Evolutionary conservation across 2,113 vertebrate genomes (phyloP), one percentile per base, ranked within the genome.

Genomic region (Hippocampus barbouri): DNA sequence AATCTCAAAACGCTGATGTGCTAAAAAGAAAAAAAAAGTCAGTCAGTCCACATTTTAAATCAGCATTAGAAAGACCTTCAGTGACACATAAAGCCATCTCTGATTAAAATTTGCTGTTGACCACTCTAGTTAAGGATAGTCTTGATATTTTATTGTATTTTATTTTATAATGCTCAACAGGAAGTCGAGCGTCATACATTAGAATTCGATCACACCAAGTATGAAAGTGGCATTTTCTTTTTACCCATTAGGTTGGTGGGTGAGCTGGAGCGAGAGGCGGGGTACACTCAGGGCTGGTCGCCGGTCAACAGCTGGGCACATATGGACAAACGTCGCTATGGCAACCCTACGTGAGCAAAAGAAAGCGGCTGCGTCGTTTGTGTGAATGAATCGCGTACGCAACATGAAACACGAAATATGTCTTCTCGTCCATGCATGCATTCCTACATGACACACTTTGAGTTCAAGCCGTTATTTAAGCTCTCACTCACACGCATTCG

Each of bases 341-440:
- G 49, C 49, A 53, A 53, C 16, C 49, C 18, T 5, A 21, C 49
- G 7, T 53, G 18, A 53, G 18, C 18, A 21, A 53, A 53, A 20
- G 49, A 53, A 53, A 18, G 20, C 16, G 3, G 9, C 23, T 10
- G 8, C 8, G 21, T n/a, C 10, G 3, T 56, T n/a, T 4, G 21
- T n/a, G 21, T n/a, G 51, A n/a, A n/a, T 18, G 49, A 53, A 53
- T 53, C 51, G 27, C 27, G 69, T 81, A 70, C 75, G 79, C 79
- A 54, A 73, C 81, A 80, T 68, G 69, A 73, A 73, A 74, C 56
- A 61, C 12, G 25, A 12, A 59, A 27, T 30, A 34, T 1, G 27
- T 41, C 12, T n/a, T 43, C 20, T 40, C 64, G 69, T 34, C 69
- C 84, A 83, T 70, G 72, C 80, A 78, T 75, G 76, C 83, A 75